Base-by-base conservation (phyloP, 1,140 invertebrate species). In the Steinernema feltiae region DNA sequence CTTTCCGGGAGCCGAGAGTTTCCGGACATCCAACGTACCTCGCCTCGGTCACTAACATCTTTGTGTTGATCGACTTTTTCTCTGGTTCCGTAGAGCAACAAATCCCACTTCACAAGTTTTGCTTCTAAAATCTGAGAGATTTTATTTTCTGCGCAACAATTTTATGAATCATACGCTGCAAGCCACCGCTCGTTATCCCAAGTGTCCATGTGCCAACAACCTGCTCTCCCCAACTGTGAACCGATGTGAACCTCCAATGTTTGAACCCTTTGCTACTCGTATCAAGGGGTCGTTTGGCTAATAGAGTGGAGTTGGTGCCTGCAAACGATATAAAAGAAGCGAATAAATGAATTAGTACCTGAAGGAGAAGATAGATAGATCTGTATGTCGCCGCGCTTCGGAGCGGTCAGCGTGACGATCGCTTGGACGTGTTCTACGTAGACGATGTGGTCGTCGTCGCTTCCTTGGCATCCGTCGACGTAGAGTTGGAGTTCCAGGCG, bases 371-470 rank as follows among this genome's bases (percentile, higher is more conserved):
- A 92, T 46, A 97, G 89, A 77, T 92, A 91, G 76, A 97, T 93
- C 84, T 93, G 91, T 24, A 98, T 89, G 88, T 95, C 94, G 1
- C 95, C 95, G 73, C 95, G 89, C 81, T 92, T 89, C 74, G 90
- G 90, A 30, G 93, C 91, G 70, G 90, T 90, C 72, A 97, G 88
- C 1, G 92, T 92, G 63, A 95, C 90, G 30, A 80, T 75, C 1
- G 88, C 89, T 88, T 97, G 93, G 32, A 97, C 92, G 86, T 97
- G 94, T 88, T 97, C 95, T 85, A 97, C 87, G 87, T 91, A 94
- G 87, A 94, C 93, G 63, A 97, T 93, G 90, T 90, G 85, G 92
- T 94, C 80, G 92, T 91, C 75, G 89, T 90, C 3, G 93, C 92
- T 74, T 90, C 89, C 72, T 17, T 70, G 32, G 53, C 79, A 80